phyloP scores from a whole-genome alignment of 2,888 invertebrate genomes.

The Vandiemenella viatica region DNA sequence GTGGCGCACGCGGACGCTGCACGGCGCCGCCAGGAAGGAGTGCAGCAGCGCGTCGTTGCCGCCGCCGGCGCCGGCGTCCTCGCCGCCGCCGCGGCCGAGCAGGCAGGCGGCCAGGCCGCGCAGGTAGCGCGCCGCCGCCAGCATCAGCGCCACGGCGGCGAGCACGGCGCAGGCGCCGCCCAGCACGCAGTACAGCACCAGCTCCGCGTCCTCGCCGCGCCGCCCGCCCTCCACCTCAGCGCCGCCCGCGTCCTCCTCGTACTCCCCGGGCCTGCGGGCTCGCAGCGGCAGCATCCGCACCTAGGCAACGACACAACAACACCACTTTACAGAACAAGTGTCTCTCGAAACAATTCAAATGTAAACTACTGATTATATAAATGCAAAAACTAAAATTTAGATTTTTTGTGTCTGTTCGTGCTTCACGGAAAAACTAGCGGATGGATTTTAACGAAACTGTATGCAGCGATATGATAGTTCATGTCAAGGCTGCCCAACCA shows the following conservation, averaged over 20 bases:
- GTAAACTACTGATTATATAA: too few relatives aligned
- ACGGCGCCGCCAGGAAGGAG: background rate
- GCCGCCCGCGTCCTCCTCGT: constrained; percentile 17
- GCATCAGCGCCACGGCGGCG: constrained; percentile 17
- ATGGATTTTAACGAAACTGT: too few relatives aligned
- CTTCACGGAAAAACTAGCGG: too few relatives aligned
- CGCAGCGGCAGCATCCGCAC: constrained; percentile 14
- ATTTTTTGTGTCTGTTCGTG: too few relatives aligned
- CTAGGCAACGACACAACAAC: too few relatives aligned
- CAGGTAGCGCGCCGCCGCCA: constrained; percentile 11
- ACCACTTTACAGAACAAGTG: too few relatives aligned
- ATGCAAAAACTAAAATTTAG: too few relatives aligned
- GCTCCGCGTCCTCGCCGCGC: constrained; percentile 18
- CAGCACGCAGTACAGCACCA: constrained; percentile 20
- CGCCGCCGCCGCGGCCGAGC: background rate
- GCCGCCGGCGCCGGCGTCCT: background rate
- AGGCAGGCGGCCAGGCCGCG: background rate
- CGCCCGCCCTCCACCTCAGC: background rate
- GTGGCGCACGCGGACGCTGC: constrained; percentile 12
- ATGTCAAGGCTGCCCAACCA: too few relatives aligned
- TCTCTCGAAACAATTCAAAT: too few relatives aligned
- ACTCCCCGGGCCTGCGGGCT: background rate
- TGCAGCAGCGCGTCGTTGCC: too few relatives aligned
- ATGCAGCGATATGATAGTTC: too few relatives aligned
- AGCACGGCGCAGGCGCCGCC: constrained; percentile 20